Base-by-base conservation (phyloP, 92 coral and sea anemone genomes). In the Umimayanthus kanabou region DNA sequence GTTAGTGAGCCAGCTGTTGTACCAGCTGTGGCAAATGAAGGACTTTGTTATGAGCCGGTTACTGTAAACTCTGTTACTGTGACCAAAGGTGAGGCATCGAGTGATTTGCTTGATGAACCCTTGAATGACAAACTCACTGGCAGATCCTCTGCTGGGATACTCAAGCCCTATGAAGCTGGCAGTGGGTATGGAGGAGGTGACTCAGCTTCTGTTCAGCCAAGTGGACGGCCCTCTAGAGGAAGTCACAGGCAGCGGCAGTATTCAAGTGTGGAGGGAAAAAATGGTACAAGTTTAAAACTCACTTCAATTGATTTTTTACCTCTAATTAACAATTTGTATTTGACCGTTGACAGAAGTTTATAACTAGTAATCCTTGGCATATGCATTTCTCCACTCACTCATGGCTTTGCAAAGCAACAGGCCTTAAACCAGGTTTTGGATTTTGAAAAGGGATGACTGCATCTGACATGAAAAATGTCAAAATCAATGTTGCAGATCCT, bases 181-280 rank as follows among this genome's bases (percentile, higher is more conserved):
- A 93, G 94, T 80, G 97, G 96, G 40, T 84, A 87, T 65, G 95
- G 96, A 71, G 99, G 94, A 7, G 99, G 95, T 10, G 94, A 95
- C 89, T 92, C 87, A 40, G 88, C 73, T 65, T 73, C 72, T 88
- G 87, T 83, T 83, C 87, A 72, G 76, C 87, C 87, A 67, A 28
- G 77, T 70, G 87, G 87, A 53, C 86, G 74, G 67, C 79, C 81
- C 22, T 33, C 89, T 71, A 91, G 89, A 67, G 82, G 87, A 84
- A 53, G 83, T 45, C 84, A 40, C 45, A 57, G 42, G 22, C 74
- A 85, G 26, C 89, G 89, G 5, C 84, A 83, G 10, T 49, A 83
- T 29, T 43, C 58, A 70, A 83, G 45, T 42, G 65, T 29, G 2
- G 73, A 78, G 43, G 57, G 65, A 26, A 83, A 83, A 18, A 83